Evolutionary conservation across 2,113 vertebrate genomes (phyloP).

Genomic region (Syngnathoides biaculeatus): DNA sequence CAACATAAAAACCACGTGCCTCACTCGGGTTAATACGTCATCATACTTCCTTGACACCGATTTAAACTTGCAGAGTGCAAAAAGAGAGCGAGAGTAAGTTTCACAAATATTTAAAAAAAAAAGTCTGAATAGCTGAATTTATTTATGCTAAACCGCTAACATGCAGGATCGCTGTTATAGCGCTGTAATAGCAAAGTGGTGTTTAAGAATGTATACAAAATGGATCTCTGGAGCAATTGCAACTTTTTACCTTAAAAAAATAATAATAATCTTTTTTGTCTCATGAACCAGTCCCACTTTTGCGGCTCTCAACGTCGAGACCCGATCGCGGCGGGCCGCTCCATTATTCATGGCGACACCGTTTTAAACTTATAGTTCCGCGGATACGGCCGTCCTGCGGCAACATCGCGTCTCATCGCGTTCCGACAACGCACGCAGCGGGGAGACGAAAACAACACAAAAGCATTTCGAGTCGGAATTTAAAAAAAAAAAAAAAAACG

Average conservation of each 20-base stretch:
- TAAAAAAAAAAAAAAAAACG: neutral
- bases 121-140: no score
- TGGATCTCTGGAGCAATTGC: neutral
- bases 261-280: neutral
- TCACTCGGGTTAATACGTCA: no score
- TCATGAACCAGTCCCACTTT: neutral
- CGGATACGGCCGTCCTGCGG: neutral
- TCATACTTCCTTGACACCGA: no score
- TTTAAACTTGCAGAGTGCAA: no score
- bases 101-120: no score
- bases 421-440: neutral
- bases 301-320: neutral
- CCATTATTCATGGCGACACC: neutral
- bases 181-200: no score
- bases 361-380: neutral
- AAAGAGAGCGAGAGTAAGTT: no score
- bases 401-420: neutral
- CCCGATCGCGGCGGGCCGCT: neutral
- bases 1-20: no score
- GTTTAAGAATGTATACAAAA: no score
- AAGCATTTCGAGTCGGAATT: neutral
- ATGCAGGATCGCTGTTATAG: no score
- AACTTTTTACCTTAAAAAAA: no score
- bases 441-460: neutral
- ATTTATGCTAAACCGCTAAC: no score